Conservation (phyloP, 2,888 invertebrate species). For the Antheraea assamensis region DNA sequence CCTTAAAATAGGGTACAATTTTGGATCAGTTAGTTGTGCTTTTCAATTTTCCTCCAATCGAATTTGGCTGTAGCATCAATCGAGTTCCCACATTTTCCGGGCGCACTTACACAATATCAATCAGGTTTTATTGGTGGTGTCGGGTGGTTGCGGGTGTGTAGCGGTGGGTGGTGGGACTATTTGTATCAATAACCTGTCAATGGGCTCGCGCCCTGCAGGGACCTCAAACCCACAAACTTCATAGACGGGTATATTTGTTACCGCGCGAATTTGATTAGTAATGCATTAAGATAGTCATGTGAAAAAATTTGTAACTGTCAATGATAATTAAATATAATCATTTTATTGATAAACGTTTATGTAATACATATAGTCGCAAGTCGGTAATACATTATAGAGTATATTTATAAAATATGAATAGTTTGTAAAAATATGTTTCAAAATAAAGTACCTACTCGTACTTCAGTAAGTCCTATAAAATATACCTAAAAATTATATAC, state of each 20-base stretch:
- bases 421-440: too few relatives aligned
- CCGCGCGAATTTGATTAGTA: constrained; percentile 77
- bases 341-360: not conserved
- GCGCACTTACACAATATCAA: constrained; percentile 83
- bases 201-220: constrained; percentile 73
- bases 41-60: constrained; percentile 82
- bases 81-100: constrained; percentile 82
- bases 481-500: too few relatives aligned
- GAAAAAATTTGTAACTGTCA: constrained; percentile 34
- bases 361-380: too few relatives aligned
- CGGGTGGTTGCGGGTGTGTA: constrained; percentile 56
- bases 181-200: constrained; percentile 84
- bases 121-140: constrained; percentile 82
- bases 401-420: not conserved
- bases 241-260: constrained; percentile 61
- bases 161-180: constrained; percentile 67
- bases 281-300: constrained; percentile 64
- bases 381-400: too few relatives aligned
- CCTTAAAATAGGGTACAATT: constrained; percentile 44
- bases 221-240: constrained; percentile 66
- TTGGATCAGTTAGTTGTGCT: constrained; percentile 53
- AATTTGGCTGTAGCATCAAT: constrained; percentile 81
- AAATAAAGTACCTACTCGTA: too few relatives aligned
- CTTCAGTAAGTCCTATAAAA: too few relatives aligned
- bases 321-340: not conserved